phyloP scores from a whole-genome alignment of 1,140 invertebrate genomes.

The Harpegnathos saltator region DNA sequence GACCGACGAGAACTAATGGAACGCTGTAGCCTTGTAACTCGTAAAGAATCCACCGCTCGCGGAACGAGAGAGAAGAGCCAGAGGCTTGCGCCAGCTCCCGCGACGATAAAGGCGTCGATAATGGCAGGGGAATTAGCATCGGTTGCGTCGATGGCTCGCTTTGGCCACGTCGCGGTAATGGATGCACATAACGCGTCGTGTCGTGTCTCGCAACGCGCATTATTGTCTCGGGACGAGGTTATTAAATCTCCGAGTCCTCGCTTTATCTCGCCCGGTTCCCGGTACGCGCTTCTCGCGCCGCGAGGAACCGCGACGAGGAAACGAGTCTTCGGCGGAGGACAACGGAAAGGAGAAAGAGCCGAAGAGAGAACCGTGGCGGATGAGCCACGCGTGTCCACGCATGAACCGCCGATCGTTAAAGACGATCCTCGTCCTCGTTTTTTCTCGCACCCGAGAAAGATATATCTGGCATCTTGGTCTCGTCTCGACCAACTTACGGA shows the following conservation, averaged over 20 bases:
- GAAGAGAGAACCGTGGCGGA: constrained; percentile 80
- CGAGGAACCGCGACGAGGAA: constrained; percentile 42
- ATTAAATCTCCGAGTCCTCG: constrained; percentile 76
- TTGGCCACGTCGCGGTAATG: constrained; percentile 56
- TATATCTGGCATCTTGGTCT: constrained; percentile 18
- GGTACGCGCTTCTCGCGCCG: constrained; percentile 45
- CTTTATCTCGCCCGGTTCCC: constrained; percentile 71
- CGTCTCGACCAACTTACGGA: not conserved
- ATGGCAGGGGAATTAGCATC: constrained; percentile 50
- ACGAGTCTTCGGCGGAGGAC: constrained; percentile 55
- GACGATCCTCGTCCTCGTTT: constrained; percentile 70
- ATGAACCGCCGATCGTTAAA: constrained; percentile 77
- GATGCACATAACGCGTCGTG: constrained; percentile 67
- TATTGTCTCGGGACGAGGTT: constrained; percentile 71
- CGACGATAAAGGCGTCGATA: constrained; percentile 56
- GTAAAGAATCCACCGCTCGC: constrained; percentile 23
- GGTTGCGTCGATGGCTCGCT: constrained; percentile 35
- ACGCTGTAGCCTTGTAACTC: constrained; percentile 14
- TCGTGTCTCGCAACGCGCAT: constrained; percentile 64
- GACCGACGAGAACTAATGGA: not conserved
- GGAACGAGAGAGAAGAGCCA: constrained; percentile 7
- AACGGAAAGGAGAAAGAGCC: constrained; percentile 70
- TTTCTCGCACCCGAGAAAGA: constrained; percentile 36
- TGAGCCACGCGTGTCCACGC: constrained; percentile 80
- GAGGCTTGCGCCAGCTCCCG: constrained; percentile 32